Percentiles rank a stretch among this genome's conserved stretches.
phyloP scores from a whole-genome alignment of 2,113 vertebrate genomes.

The Haplotaxodon microlepis region DNA sequence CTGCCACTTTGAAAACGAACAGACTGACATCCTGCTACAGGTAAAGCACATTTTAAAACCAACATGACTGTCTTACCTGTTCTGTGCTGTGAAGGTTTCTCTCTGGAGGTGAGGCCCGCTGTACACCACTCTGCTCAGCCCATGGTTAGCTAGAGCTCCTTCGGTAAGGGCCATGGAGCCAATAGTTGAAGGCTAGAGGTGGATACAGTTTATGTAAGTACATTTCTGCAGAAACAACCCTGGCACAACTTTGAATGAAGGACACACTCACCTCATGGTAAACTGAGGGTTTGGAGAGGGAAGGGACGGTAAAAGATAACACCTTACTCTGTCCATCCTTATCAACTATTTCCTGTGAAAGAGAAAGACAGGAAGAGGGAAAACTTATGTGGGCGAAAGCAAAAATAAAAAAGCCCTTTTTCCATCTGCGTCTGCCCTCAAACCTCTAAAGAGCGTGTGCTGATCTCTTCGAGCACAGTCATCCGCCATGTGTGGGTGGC shows the following conservation, averaged over 20 bases:
- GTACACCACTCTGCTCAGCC: constrained; percentile 89
- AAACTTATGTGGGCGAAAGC: neutral
- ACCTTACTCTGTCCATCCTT: constrained; percentile 94
- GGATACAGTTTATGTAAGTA: neutral
- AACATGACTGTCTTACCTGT: constrained; percentile 72
- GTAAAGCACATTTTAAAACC: neutral
- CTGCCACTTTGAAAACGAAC: neutral
- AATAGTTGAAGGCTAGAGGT: constrained; percentile 84
- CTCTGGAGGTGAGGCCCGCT: constrained; percentile 94
- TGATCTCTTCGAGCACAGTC: neutral
- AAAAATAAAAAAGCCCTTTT: neutral
- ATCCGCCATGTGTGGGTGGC: neutral
- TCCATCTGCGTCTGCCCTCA: neutral
- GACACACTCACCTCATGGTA: constrained; percentile 88
- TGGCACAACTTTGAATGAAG: neutral
- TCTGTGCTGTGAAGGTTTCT: constrained; percentile 95
- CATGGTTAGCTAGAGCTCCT: constrained; percentile 92
- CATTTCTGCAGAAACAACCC: neutral
- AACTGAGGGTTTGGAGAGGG: constrained; percentile 93
- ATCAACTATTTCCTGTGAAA: constrained; percentile 90
- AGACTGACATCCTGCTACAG: neutral
- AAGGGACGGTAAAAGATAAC: constrained; percentile 91
- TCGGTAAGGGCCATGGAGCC: constrained; percentile 95
- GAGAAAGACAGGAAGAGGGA: constrained; percentile 8
- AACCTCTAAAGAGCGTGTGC: neutral